Percentiles rank a stretch among this genome's conserved stretches.
Evolutionary conservation across 53 echinoderm and acorn worm genomes (phyloP).

Genomic region (Glandiceps talaboti): DNA sequence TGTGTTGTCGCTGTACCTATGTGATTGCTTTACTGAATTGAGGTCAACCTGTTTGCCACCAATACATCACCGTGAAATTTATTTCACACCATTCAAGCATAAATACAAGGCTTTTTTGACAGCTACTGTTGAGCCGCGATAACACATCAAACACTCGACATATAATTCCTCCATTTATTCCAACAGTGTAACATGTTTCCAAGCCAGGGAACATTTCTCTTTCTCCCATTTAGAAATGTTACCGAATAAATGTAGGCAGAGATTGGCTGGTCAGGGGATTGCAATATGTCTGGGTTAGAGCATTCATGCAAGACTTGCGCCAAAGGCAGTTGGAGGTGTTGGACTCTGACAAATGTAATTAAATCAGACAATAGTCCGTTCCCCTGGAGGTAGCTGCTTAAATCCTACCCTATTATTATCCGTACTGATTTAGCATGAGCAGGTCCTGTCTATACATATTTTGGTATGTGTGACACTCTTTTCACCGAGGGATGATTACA

Average conservation of each 20-base stretch:
- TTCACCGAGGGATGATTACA: not conserved
- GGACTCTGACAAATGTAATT: not conserved
- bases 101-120: not conserved
- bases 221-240: not conserved
- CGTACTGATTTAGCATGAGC: not conserved
- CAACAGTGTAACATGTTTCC: not conserved
- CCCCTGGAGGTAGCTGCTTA: not conserved
- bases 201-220: not conserved
- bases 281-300: not conserved
- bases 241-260: not conserved
- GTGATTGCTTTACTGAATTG: not conserved
- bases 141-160: not conserved
- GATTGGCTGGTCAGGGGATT: not conserved
- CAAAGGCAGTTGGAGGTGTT: not conserved
- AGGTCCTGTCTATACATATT: not conserved
- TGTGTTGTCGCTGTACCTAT: not conserved
- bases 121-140: not conserved
- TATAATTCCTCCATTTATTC: not conserved
- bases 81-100: not conserved
- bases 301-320: not conserved
- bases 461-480: not conserved
- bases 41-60: not conserved
- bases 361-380: not conserved
- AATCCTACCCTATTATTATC: not conserved
- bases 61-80: not conserved